Conservation (phyloP, 1,140 invertebrate genomes). For the Antheraea pernyi region DNA sequence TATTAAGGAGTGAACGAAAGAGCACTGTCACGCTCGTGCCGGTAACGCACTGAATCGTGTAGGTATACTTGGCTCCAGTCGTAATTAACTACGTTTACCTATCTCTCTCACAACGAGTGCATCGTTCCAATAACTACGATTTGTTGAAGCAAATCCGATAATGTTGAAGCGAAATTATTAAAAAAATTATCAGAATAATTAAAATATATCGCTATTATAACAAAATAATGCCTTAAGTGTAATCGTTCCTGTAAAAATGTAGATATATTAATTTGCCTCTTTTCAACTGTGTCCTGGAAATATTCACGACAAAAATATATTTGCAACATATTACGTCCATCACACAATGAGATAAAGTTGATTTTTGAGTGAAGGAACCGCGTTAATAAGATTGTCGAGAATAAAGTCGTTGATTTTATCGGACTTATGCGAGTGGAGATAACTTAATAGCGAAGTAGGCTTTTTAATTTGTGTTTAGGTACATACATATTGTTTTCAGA, state of each 20-base stretch:
- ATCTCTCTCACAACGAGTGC: too few species aligned
- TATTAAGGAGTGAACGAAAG: too few species aligned
- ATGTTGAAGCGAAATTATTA: too few species aligned
- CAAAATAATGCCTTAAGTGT: too few species aligned
- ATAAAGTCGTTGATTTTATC: neutral
- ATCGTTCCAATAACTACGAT: too few species aligned
- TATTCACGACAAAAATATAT: conserved; percentile 20
- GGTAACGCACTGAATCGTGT: too few species aligned
- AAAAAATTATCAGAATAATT: too few species aligned
- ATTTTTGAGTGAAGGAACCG: neutral
- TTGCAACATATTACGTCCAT: neutral
- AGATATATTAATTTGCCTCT: neutral
- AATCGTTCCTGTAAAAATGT: neutral
- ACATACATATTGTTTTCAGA: neutral
- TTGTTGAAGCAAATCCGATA: too few species aligned
- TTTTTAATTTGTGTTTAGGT: neutral
- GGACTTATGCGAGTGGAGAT: conserved; percentile 6
- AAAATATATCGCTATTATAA: too few species aligned
- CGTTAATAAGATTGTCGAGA: neutral
- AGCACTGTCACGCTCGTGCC: too few species aligned
- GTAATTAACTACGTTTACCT: too few species aligned
- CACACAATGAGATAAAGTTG: neutral
- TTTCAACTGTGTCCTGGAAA: conserved; percentile 36
- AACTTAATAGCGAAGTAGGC: conserved; percentile 3
- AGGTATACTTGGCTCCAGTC: too few species aligned